A percentile compares a stretch with the other conserved stretches of the same genome.
Conservation (phyloP, 2,888 invertebrate species). For the Schrankia costaestrigalis region DNA sequence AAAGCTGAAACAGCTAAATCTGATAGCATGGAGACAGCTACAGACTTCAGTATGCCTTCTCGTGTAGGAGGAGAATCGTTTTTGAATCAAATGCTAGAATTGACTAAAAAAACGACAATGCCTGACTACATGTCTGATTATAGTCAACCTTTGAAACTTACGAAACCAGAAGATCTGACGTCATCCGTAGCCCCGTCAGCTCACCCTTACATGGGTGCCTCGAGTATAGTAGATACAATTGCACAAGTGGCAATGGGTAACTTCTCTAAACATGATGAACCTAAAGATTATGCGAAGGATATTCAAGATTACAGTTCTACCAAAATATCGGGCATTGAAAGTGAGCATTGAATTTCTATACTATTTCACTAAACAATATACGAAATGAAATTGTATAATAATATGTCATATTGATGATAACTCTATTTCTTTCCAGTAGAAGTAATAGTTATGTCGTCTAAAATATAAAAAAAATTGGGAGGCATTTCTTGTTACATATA, state of each 20-base stretch:
- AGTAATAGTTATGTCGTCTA: too few relatives aligned
- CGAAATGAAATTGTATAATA: too few relatives aligned
- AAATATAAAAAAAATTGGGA: too few relatives aligned
- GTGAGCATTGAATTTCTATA: conserved; percentile 40
- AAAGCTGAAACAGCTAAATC: conserved; percentile 74
- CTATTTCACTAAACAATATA: not conserved
- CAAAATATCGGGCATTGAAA: conserved; percentile 51
- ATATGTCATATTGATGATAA: too few relatives aligned
- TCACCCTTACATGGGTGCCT: conserved; percentile 63
- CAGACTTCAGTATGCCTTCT: conserved; percentile 74
- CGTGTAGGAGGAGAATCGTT: conserved; percentile 72
- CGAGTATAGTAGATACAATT: conserved; percentile 67
- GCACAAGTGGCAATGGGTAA: conserved; percentile 70
- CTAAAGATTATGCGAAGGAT: conserved; percentile 64
- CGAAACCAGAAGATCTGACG: conserved; percentile 78
- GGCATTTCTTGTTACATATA: too few relatives aligned
- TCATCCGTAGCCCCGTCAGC: conserved; percentile 72
- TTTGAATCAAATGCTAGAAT: conserved; percentile 76
- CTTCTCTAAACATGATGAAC: conserved; percentile 66
- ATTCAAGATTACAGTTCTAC: conserved; percentile 57
- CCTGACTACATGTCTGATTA: conserved; percentile 73
- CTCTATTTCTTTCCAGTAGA: too few relatives aligned
- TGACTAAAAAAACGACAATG: conserved; percentile 77
- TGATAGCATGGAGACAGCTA: conserved; percentile 52
- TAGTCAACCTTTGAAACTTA: conserved; percentile 80